A percentile compares a stretch with the other conserved stretches of the same genome.
Conservation (phyloP, 2,888 invertebrate genomes). For the Anoncus sp. region DNA sequence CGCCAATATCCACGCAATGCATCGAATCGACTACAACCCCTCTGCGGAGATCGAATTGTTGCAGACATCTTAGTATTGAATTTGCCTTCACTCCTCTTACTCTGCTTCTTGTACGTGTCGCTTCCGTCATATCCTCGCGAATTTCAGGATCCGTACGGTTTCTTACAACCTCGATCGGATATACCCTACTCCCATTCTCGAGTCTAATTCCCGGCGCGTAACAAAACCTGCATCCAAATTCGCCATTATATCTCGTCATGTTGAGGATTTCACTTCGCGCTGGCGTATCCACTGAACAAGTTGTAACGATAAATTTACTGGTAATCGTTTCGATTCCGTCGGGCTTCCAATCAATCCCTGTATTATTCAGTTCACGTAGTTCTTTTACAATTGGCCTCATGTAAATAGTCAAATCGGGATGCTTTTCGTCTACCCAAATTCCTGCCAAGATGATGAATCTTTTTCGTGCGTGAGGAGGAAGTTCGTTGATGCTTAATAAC, state of each 20-base stretch:
- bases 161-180: slow-evolving; percentile 23
- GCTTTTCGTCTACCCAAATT: slow-evolving; percentile 48
- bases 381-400: slow-evolving; percentile 16
- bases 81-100: slow-evolving; percentile 22
- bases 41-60: slow-evolving; percentile 35
- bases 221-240: slow-evolving; percentile 40
- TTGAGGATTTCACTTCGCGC: slow-evolving; percentile 10
- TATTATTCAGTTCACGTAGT: slow-evolving; percentile 6
- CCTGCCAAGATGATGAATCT: slow-evolving; percentile 48
- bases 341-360: slow-evolving; percentile 21
- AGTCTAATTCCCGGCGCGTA: slow-evolving; percentile 27
- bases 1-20: slow-evolving; percentile 51
- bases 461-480: slow-evolving; percentile 47
- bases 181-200: slow-evolving; percentile 5
- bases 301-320: slow-evolving; percentile 17
- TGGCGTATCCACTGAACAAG: slow-evolving; percentile 23
- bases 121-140: slow-evolving; percentile 17
- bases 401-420: slow-evolving; percentile 15
- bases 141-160: slow-evolving; percentile 28
- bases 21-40: slow-evolving; percentile 48
- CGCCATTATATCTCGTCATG: slow-evolving; percentile 23
- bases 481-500: slow-evolving; percentile 45
- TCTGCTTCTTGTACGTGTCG: neutral
- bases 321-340: slow-evolving; percentile 7
- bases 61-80: slow-evolving; percentile 21